Evolutionary conservation across 2,797 vertebrate species (phyloP).

Genomic region (Alectoris magna): DNA sequence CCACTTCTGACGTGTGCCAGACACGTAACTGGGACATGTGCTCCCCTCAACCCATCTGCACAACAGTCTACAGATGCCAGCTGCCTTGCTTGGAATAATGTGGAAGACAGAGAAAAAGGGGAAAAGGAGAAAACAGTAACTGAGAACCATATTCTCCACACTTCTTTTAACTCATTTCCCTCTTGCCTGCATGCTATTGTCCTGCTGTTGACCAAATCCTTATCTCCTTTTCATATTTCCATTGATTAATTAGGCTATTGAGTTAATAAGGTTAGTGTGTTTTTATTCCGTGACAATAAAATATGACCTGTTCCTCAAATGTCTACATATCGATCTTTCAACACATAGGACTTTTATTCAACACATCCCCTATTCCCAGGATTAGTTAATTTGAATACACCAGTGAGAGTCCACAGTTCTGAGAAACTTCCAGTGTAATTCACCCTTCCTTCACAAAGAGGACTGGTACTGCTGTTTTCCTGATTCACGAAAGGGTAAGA

Average conservation of each 20-base stretch:
- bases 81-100: slow-evolving; percentile 30
- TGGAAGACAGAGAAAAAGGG: neutral
- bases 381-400: neutral
- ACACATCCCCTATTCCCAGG: neutral
- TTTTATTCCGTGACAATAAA: neutral
- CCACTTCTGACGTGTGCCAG: slow-evolving; percentile 32
- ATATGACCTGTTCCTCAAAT: neutral
- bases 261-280: neutral
- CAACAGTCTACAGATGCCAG: slow-evolving; percentile 61
- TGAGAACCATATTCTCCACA: neutral
- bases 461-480: neutral
- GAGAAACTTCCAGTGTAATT: neutral
- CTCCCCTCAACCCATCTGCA: slow-evolving; percentile 65
- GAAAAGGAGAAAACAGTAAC: neutral
- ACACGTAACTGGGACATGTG: slow-evolving; percentile 26
- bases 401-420: neutral
- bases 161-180: neutral
- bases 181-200: neutral
- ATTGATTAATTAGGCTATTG: neutral
- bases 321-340: neutral
- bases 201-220: neutral
- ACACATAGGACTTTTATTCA: neutral
- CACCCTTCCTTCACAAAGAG: neutral
- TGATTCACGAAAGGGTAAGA: neutral
- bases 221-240: neutral